phyloP scores from a whole-genome alignment of 2,888 invertebrate species.

The Coremacera marginata region DNA sequence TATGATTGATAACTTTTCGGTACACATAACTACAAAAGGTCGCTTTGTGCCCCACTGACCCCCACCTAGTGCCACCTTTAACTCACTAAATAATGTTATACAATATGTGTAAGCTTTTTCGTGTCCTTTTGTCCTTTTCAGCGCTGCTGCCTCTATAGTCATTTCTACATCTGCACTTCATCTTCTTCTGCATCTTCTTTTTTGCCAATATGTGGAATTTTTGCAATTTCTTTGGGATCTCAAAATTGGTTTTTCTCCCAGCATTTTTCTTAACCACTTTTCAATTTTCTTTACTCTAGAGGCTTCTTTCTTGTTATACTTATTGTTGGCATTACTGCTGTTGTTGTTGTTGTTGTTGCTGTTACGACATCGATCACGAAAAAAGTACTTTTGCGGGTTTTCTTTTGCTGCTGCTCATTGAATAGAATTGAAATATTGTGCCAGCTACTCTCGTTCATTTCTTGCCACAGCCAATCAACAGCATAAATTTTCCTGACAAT shows the following conservation, averaged over 20 bases:
- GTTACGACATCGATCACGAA: conserved; percentile 36
- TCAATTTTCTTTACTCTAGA: conserved; percentile 2
- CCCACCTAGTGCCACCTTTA: no score
- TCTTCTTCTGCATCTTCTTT: background rate
- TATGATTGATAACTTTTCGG: no score
- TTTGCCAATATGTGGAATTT: conserved; percentile 24
- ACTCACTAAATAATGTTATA: no score
- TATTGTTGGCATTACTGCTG: background rate
- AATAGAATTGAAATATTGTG: conserved; percentile 32
- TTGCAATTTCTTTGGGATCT: conserved; percentile 31
- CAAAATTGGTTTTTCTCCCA: conserved; percentile 28
- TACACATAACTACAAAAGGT: no score
- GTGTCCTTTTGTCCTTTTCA: background rate
- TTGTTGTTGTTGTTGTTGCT: conserved; percentile 39
- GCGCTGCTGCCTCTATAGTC: background rate
- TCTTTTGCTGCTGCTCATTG: conserved; percentile 18
- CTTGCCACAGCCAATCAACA: background rate
- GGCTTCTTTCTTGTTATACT: background rate
- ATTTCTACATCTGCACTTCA: background rate
- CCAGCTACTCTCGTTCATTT: background rate
- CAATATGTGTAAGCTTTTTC: background rate
- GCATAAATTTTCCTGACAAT: background rate
- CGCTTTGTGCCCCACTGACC: no score
- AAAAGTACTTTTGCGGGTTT: conserved; percentile 30
- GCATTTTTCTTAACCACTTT: conserved; percentile 22